phyloP scores from a whole-genome alignment of 2,797 vertebrate genomes.

The Vultur gryphus region DNA sequence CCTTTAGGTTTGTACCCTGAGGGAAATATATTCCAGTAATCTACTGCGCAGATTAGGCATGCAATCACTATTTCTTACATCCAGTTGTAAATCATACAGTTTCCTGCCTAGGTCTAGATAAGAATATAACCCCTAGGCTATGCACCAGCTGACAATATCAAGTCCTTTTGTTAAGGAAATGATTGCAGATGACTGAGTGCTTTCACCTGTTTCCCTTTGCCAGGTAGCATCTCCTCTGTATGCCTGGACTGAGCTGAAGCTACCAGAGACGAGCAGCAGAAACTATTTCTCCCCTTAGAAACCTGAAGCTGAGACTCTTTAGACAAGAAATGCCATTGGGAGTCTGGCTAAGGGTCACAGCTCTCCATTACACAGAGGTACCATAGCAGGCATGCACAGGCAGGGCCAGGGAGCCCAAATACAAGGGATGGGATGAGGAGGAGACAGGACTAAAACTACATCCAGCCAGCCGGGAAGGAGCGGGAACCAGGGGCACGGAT shows the following conservation, averaged over 20 bases:
- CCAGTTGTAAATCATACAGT: constrained; percentile 10
- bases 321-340: background rate
- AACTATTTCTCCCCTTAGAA: background rate
- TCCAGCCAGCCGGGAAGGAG: background rate
- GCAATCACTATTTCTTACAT: background rate
- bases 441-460: background rate
- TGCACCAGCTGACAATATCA: background rate
- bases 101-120: constrained; percentile 31
- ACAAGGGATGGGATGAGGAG: background rate
- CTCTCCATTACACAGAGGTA: background rate
- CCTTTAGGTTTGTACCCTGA: background rate
- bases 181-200: constrained; percentile 3
- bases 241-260: background rate
- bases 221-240: background rate
- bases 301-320: background rate
- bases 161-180: constrained; percentile 31
- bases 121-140: constrained; percentile 8
- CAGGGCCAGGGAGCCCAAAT: background rate
- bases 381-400: background rate
- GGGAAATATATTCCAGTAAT: background rate
- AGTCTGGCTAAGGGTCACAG: too few species aligned
- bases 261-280: background rate
- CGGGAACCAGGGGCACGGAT: background rate
- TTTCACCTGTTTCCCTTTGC: constrained; percentile 18
- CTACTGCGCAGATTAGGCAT: background rate